Percentiles rank a stretch among this genome's conserved stretches.
Evolutionary conservation across 2,113 vertebrate species (phyloP).

Genomic region (Anolis carolinensis): DNA sequence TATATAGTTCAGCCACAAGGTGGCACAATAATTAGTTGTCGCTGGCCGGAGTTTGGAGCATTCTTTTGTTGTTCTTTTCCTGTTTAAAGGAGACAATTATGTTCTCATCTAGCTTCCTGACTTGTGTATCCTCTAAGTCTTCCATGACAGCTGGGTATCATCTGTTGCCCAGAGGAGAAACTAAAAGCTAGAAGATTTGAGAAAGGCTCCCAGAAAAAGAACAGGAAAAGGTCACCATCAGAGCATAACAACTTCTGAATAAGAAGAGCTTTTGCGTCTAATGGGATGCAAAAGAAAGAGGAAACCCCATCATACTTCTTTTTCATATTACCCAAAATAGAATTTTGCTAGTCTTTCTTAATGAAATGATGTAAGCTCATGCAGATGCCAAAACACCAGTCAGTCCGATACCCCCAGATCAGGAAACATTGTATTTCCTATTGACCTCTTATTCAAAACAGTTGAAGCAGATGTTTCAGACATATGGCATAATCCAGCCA

Average conservation of each 20-base stretch:
- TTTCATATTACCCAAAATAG: background rate
- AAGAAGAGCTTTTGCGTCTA: background rate
- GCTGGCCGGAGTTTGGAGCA: background rate
- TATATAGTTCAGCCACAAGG: background rate
- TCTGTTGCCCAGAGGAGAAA: background rate
- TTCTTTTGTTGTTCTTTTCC: background rate
- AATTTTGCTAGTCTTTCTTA: background rate
- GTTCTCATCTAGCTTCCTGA: background rate
- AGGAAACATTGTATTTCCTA: background rate
- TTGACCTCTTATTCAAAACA: background rate
- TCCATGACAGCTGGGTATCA: background rate
- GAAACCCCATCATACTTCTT: background rate
- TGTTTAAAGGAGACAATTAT: background rate
- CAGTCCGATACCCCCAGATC: background rate
- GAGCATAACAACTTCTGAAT: background rate
- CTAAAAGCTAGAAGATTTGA: background rate
- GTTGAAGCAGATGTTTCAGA: background rate
- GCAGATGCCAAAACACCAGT: background rate
- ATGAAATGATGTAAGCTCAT: background rate
- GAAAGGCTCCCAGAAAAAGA: background rate
- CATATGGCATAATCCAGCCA: background rate
- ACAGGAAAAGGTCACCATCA: background rate
- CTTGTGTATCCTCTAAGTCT: background rate
- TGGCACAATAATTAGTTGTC: background rate
- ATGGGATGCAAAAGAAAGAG: background rate